These are phyloP conservation scores for Hydraecia micacea DNA, from an alignment of 2,888 invertebrate genomes.

Conservation along the genomic window DNA sequence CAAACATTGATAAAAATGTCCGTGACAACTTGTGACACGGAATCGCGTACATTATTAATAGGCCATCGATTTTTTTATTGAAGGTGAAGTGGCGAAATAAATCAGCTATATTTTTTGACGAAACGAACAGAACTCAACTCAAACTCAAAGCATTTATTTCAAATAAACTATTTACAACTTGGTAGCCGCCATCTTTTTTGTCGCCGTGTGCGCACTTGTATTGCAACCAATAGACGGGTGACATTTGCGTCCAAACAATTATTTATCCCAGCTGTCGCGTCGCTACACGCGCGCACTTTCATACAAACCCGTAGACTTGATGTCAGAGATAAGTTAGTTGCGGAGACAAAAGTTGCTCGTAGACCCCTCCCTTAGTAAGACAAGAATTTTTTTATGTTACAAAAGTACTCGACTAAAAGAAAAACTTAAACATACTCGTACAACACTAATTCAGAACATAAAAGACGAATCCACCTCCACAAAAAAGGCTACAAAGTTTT, in stretches of 20 bases:
- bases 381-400: neutral
- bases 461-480: neutral
- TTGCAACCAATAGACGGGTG: too few relatives aligned
- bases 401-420: neutral
- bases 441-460: neutral
- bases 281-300: too few relatives aligned
- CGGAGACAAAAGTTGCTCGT: too few relatives aligned
- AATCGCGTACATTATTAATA: conserved; percentile 36
- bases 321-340: too few relatives aligned
- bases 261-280: too few relatives aligned
- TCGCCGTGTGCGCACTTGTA: too few relatives aligned
- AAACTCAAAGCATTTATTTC: too few relatives aligned
- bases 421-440: conserved; percentile 3
- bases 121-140: neutral
- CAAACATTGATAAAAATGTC: conserved; percentile 50
- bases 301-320: too few relatives aligned
- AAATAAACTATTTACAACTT: too few relatives aligned
- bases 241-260: too few relatives aligned
- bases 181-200: too few relatives aligned
- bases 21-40: conserved; percentile 47
- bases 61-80: conserved; percentile 52
- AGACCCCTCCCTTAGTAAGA: too few relatives aligned
- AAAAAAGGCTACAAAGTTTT: conserved; percentile 7
- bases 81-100: neutral
- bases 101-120: neutral